Conservation (phyloP, 1,140 invertebrate species). For the Ruditapes philippinarum region DNA sequence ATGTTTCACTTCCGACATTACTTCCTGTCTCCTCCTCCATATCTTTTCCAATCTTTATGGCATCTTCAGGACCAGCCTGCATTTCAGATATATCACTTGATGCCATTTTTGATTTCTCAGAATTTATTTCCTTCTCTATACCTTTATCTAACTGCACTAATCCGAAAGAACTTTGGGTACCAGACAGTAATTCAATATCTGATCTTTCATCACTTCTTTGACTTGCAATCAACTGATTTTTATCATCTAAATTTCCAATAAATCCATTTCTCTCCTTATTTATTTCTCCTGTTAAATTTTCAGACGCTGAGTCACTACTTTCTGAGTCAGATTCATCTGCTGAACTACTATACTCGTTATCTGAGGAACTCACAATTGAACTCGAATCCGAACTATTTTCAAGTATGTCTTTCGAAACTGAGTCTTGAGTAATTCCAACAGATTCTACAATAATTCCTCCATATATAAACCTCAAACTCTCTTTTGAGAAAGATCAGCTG, state of each 20-base stretch:
- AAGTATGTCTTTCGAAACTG: not conserved
- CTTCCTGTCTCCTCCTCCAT: not conserved
- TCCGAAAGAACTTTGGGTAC: not conserved
- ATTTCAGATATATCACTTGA: not conserved
- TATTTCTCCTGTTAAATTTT: not conserved
- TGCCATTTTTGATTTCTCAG: not conserved
- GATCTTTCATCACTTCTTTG: not conserved
- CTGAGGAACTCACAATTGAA: slow-evolving; percentile 55
- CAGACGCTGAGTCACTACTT: slow-evolving; percentile 14
- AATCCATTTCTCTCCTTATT: not conserved
- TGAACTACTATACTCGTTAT: slow-evolving; percentile 57
- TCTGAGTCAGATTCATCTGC: slow-evolving; percentile 46
- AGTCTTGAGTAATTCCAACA: not conserved
- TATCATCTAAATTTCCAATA: not conserved
- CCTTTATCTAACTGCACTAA: not conserved
- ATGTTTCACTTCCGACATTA: not conserved
- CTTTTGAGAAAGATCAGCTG: slow-evolving; percentile 6
- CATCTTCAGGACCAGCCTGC: not conserved
- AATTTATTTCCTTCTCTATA: slow-evolving; percentile 1
- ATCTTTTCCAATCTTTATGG: not conserved
- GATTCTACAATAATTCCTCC: not conserved
- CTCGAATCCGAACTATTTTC: slow-evolving; percentile 33
- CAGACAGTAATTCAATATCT: not conserved
- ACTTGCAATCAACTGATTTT: not conserved
- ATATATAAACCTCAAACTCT: not conserved